A percentile compares a stretch with the other conserved stretches of the same genome.
These are phyloP conservation scores for Paragorgia papillata DNA, from an alignment of 92 coral and sea anemone genomes.

Conservation along the genomic window DNA sequence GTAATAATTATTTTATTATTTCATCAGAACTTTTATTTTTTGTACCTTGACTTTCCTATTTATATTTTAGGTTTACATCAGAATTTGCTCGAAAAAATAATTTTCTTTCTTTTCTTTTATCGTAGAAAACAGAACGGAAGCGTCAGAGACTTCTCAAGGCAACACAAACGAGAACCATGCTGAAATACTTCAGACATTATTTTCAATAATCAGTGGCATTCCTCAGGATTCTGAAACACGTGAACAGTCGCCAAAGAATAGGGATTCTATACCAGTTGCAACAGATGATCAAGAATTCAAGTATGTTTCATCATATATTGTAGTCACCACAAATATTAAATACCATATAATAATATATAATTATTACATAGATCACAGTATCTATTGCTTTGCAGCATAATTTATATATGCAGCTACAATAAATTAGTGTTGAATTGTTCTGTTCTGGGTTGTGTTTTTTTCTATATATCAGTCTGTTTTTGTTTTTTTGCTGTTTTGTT, in stretches of 20 bases:
- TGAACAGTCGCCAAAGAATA: not conserved
- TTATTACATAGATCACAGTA: no score
- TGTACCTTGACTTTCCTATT: not conserved
- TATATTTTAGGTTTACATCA: not conserved
- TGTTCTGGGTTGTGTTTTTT: not conserved
- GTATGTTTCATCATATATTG: slow-evolving; percentile 1
- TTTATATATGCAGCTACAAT: no score
- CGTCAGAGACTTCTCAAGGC: not conserved
- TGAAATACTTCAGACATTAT: slow-evolving; percentile 17
- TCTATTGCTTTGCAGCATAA: no score
- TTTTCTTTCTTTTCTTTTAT: slow-evolving; percentile 3
- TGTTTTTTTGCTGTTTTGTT: not conserved
- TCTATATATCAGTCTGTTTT: not conserved
- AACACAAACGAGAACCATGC: not conserved
- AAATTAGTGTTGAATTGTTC: no score
- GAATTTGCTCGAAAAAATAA: not conserved
- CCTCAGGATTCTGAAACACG: slow-evolving; percentile 18
- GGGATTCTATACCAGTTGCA: not conserved
- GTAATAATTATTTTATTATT: not conserved
- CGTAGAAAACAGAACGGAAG: slow-evolving; percentile 15
- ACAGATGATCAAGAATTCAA: slow-evolving; percentile 8
- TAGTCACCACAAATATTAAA: not conserved
- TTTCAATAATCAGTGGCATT: slow-evolving; percentile 11
- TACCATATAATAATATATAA: no score
- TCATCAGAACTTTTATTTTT: no score